A percentile compares a stretch with the other conserved stretches of the same genome.
Evolutionary conservation across 2,888 invertebrate genomes (phyloP).

Genomic region (Drosophila flavopinicola): DNA sequence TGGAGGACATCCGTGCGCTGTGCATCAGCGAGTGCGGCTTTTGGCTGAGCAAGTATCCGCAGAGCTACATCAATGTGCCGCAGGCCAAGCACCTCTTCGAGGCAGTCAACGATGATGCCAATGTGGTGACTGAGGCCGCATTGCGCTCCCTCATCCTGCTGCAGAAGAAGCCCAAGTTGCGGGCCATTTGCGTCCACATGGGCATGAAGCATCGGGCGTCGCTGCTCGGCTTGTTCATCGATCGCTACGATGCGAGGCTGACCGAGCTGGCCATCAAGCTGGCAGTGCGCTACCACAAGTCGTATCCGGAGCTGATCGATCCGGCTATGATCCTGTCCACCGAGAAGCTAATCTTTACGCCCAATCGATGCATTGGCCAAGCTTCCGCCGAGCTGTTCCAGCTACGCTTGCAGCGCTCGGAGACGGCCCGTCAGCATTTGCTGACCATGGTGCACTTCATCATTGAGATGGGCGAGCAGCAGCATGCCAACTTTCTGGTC

Average conservation of each 20-base stretch:
- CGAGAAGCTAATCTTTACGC: neutral
- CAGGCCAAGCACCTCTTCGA: neutral
- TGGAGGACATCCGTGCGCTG: neutral
- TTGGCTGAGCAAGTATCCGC: conserved; percentile 3
- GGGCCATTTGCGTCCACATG: neutral
- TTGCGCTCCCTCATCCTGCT: neutral
- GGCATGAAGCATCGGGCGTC: neutral
- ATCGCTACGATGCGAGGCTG: neutral
- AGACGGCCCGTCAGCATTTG: neutral
- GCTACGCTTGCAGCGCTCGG: neutral
- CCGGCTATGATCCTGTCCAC: neutral
- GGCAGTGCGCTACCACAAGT: neutral
- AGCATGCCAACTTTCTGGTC: neutral
- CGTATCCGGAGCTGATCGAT: neutral
- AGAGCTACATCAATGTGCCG: neutral
- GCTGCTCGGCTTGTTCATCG: neutral
- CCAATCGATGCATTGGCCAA: neutral
- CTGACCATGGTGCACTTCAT: neutral
- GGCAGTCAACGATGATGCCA: neutral
- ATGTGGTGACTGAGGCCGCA: neutral
- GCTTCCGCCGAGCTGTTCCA: neutral
- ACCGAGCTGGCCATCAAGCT: neutral
- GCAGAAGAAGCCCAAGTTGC: conserved; percentile 5
- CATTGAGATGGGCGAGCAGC: neutral
- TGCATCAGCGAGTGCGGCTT: neutral